Percentiles rank a stretch among this genome's conserved stretches.
Conservation (phyloP, 2,113 vertebrate genomes). For the Chamaea fasciata region DNA sequence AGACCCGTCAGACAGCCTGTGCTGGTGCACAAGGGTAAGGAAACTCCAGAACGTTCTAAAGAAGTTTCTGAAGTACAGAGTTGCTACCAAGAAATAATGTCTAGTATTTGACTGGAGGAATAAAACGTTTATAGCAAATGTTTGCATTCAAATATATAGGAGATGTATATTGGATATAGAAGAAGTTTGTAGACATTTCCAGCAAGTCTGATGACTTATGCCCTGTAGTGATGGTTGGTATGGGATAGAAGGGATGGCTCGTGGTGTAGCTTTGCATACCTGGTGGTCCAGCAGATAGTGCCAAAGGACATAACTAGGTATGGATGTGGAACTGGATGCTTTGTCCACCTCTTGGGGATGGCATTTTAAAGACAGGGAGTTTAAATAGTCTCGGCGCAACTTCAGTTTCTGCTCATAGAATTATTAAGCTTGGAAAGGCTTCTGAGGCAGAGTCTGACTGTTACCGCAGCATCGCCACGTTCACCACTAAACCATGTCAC, state of each 20-base stretch:
- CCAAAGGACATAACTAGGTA: neutral
- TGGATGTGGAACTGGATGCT: neutral
- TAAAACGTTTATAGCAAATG: neutral
- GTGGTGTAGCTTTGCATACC: neutral
- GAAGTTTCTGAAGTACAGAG: neutral
- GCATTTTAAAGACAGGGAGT: neutral
- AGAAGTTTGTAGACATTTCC: neutral
- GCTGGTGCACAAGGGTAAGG: neutral
- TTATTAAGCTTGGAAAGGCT: accelerated
- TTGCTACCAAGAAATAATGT: neutral
- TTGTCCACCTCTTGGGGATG: neutral
- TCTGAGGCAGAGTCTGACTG: neutral
- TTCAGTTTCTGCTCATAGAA: neutral
- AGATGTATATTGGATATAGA: neutral
- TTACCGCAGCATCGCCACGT: accelerated
- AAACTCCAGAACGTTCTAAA: neutral
- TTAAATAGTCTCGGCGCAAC: neutral
- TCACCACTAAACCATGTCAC: neutral
- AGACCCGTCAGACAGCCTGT: neutral
- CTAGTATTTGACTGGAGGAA: neutral
- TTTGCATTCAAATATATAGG: neutral
- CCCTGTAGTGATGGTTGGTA: neutral
- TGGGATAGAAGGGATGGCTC: neutral
- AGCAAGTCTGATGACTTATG: neutral
- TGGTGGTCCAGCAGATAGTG: neutral